Evolutionary conservation across 1,140 invertebrate genomes (phyloP).

Genomic region (Zophobas atratus): DNA sequence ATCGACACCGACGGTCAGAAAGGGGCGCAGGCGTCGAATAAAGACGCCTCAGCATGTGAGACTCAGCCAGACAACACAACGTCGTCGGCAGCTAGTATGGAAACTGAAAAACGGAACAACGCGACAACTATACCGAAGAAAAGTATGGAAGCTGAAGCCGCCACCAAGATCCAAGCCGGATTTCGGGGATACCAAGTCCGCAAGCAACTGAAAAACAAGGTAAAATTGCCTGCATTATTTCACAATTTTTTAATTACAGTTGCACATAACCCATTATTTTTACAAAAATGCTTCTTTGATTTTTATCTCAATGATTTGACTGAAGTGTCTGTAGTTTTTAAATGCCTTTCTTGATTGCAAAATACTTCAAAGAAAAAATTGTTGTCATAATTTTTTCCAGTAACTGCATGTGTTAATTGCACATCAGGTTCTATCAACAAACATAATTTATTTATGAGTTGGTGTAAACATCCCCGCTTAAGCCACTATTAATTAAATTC

Average conservation of each 20-base stretch:
- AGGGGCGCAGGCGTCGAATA: conserved; percentile 53
- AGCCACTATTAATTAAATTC: too few species aligned
- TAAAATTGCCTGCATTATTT: conserved; percentile 43
- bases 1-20: conserved; percentile 32
- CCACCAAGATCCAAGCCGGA: conserved; percentile 82
- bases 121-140: conserved; percentile 54
- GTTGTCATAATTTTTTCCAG: too few species aligned
- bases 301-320: too few species aligned
- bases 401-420: too few species aligned
- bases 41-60: conserved; percentile 56
- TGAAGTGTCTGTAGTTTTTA: too few species aligned
- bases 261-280: too few species aligned
- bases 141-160: conserved; percentile 72
- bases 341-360: too few species aligned
- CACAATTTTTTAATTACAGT: background rate
- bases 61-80: conserved; percentile 35
- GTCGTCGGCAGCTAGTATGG: conserved; percentile 49
- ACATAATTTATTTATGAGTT: too few species aligned
- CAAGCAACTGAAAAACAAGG: conserved; percentile 73
- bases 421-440: too few species aligned
- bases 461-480: too few species aligned
- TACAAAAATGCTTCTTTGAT: background rate
- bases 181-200: conserved; percentile 81
- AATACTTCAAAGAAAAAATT: too few species aligned
- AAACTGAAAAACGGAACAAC: conserved; percentile 61